Conservation (phyloP, 2,888 invertebrate genomes). For the Trichopoda pennipes region DNA sequence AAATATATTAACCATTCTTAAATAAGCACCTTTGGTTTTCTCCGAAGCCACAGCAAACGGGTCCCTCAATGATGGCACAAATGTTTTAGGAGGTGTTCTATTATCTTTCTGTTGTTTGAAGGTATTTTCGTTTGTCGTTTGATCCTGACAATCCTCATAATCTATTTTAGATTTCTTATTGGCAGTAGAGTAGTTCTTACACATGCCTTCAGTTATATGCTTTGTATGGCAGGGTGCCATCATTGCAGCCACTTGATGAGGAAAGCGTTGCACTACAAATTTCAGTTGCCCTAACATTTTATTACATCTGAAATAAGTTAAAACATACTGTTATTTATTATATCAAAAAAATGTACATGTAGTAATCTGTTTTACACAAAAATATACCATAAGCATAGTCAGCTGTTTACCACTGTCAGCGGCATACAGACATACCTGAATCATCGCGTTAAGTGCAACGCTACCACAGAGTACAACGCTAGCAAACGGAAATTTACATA, state of each 20-base stretch:
- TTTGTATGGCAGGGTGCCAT: neutral
- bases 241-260: neutral
- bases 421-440: no score
- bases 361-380: neutral
- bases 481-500: no score
- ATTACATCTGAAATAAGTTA: neutral
- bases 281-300: slow-evolving; percentile 42
- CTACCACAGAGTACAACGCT: no score
- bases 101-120: slow-evolving; percentile 37
- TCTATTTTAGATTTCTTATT: slow-evolving; percentile 18
- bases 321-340: neutral
- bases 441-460: no score
- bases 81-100: slow-evolving; percentile 15
- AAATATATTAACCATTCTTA: slow-evolving; percentile 89
- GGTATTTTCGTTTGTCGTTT: neutral
- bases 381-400: neutral
- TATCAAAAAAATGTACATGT: neutral
- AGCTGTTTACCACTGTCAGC: neutral
- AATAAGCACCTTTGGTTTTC: slow-evolving; percentile 84
- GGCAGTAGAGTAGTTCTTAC: slow-evolving; percentile 29
- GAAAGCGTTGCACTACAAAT: slow-evolving; percentile 13
- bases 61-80: slow-evolving; percentile 75
- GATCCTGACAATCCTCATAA: slow-evolving; percentile 6
- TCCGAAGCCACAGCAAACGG: slow-evolving; percentile 75
- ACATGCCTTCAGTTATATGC: neutral